Evolutionary conservation across 2,113 vertebrate species (phyloP).

Genomic region (Embiotoca jacksoni): DNA sequence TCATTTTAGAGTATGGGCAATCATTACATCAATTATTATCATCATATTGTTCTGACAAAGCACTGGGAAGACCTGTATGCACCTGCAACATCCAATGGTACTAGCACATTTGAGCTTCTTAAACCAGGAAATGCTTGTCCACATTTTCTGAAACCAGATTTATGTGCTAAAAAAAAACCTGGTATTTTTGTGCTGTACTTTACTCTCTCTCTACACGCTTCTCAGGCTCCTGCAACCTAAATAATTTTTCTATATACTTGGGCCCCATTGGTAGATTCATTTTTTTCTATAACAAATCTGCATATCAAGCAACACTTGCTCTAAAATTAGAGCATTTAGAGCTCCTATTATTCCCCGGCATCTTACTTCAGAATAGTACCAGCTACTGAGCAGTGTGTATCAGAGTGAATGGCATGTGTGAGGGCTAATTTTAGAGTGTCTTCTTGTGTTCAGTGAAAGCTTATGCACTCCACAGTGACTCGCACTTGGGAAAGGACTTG

Average conservation of each 20-base stretch:
- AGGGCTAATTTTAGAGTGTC: conserved; percentile 66
- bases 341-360: not conserved
- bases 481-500: conserved; percentile 49
- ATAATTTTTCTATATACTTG: not conserved
- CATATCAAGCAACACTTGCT: not conserved
- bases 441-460: conserved; percentile 54
- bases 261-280: not conserved
- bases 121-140: not conserved
- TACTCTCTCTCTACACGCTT: not conserved
- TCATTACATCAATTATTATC: not conserved
- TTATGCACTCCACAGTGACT: conserved; percentile 63
- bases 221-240: not conserved
- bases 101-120: not conserved
- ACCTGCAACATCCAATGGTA: not conserved
- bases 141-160: conserved; percentile 8
- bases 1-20: not conserved
- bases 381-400: not conserved
- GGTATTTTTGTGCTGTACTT: not conserved
- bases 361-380: conserved; percentile 5
- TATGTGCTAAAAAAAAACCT: not conserved
- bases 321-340: not conserved
- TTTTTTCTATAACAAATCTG: not conserved
- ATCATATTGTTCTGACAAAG: too few species aligned
- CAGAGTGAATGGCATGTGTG: conserved; percentile 53
- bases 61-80: not conserved